Base-by-base conservation (phyloP, 2,113 vertebrate genomes). In the Sceloporus undulatus region DNA sequence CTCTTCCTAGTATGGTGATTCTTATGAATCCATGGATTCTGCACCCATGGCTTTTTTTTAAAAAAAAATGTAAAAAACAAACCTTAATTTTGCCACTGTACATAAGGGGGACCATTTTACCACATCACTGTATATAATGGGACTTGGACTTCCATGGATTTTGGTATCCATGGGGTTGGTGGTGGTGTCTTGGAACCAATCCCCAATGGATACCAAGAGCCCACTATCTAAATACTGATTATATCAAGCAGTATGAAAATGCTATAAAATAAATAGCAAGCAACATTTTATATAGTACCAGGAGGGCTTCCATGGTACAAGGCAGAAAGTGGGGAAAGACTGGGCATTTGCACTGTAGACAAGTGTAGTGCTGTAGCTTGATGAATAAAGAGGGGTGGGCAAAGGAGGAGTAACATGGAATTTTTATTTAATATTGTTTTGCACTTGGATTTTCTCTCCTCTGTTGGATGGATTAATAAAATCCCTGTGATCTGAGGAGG, bases 391-490 rank as follows among this genome's bases (percentile, higher is more conserved):
- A 52, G 14, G 8, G 42, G 11, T 25, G 54, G 19, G 38, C n/a
- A n/a, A 48, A 54, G 65, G 29, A 18, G 66, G 21, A 70, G 76
- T 25, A 40, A 52, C 68, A 25, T 70, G 71, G 52, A 25, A 42
- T 27, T 65, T 81, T 65, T 1, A 42, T 82, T 65, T 82, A 75
- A 40, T 85, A 92, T 88, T 65, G 3, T 7, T 10, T 68, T 81
- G 10, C 27, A 56, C n/a, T 54, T 68, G 4, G 0, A 89, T 77
- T 83, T 78, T n/a, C 6, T 85, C 10, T 82, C 14, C 42, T 92
- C 19, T 89, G 29, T 87, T 84, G 89, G 76, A 88, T 79, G 29
- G 25, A 68, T 77, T 85, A 75, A 87, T 27, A 89, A 85, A 85
- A 25, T 65, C 82, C 65, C 70, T 90, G 27, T 87, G 90, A 87